Conservation (phyloP, 1,140 invertebrate genomes). For the Pantala flavescens region DNA sequence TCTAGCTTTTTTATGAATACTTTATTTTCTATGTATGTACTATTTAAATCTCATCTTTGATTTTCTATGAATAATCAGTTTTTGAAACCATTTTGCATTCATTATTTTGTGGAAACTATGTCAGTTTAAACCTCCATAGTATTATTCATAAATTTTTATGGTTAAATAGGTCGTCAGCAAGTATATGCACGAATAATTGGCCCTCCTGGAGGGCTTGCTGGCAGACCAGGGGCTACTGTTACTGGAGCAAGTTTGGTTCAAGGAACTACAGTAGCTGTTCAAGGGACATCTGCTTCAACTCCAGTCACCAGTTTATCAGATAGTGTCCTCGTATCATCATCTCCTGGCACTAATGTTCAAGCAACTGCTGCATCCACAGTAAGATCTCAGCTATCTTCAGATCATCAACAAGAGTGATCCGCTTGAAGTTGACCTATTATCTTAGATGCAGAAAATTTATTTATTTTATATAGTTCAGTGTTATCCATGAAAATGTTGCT, state of each 20-base stretch:
- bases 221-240: background rate
- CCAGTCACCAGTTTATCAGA: background rate
- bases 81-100: background rate
- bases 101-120: background rate
- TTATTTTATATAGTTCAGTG: background rate
- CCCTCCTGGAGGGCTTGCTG: background rate
- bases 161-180: conserved; percentile 13
- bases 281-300: background rate
- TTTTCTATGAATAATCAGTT: background rate
- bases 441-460: background rate
- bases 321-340: background rate
- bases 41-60: too few species aligned
- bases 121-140: background rate
- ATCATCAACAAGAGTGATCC: background rate
- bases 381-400: background rate
- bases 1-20: too few species aligned
- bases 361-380: background rate
- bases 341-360: background rate
- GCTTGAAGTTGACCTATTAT: too few species aligned
- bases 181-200: conserved; percentile 16
- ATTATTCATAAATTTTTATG: background rate
- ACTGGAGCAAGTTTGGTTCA: background rate
- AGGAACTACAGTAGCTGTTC: background rate
- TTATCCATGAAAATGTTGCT: too few species aligned
- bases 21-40: too few species aligned